Percentiles rank a stretch among this genome's conserved stretches.
These are phyloP conservation scores for Zaprionus vittiger DNA, from an alignment of 1,140 invertebrate genomes.

Conservation along the genomic window DNA sequence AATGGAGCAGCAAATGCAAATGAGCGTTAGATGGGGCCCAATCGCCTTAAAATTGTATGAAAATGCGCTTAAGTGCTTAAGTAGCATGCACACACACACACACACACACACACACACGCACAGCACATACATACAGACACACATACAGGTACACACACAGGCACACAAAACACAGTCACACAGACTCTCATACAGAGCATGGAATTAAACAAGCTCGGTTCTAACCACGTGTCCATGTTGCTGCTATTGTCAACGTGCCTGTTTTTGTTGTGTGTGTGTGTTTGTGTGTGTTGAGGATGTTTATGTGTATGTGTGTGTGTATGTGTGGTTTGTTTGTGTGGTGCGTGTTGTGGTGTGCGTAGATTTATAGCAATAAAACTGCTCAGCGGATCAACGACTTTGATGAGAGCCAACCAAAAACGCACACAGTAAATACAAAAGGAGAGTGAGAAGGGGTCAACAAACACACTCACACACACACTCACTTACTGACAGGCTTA, in stretches of 20 bases:
- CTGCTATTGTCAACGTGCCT: constrained; percentile 29
- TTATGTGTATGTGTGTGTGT: neutral
- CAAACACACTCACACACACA: neutral
- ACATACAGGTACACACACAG: neutral
- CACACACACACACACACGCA: constrained; percentile 17
- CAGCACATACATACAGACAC: constrained; percentile 14
- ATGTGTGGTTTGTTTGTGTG: constrained; percentile 10
- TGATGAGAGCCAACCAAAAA: constrained; percentile 19
- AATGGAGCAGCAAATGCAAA: constrained; percentile 61
- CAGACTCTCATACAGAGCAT: constrained; percentile 21
- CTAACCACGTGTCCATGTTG: constrained; percentile 65
- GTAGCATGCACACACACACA: constrained; percentile 19
- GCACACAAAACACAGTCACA: neutral
- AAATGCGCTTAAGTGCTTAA: constrained; percentile 74
- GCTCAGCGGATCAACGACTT: constrained; percentile 13
- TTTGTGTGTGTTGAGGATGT: constrained; percentile 5
- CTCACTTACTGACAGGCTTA: neutral
- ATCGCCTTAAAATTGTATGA: constrained; percentile 74
- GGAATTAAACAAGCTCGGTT: constrained; percentile 61
- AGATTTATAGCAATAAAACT: constrained; percentile 49
- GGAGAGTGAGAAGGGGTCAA: neutral
- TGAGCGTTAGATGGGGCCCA: constrained; percentile 58
- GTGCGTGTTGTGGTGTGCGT: constrained; percentile 27
- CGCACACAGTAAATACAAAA: neutral
- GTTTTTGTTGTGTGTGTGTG: constrained; percentile 15